A percentile compares a stretch with the other conserved stretches of the same genome.
Evolutionary conservation across 2,888 invertebrate species (phyloP).

Genomic region (Candidula unifasciata): DNA sequence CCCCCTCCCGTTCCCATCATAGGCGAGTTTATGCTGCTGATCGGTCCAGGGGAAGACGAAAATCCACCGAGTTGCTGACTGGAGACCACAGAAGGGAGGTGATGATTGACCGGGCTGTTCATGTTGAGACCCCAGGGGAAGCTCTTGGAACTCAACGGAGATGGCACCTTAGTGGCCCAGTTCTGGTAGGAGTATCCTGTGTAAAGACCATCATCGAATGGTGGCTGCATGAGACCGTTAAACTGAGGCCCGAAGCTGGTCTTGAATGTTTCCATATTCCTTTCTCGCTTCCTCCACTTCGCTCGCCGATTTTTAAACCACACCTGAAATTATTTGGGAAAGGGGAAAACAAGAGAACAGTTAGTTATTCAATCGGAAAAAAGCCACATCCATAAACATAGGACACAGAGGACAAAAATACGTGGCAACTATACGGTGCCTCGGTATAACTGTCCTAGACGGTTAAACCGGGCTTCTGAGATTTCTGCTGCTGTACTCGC

Average conservation of each 20-base stretch:
- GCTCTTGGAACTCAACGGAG: slow-evolving; percentile 87
- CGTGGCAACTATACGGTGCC: too few relatives aligned
- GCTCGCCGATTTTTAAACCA: slow-evolving; percentile 79
- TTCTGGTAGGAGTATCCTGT: slow-evolving; percentile 95
- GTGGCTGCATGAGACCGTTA: slow-evolving; percentile 93
- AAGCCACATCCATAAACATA: too few relatives aligned
- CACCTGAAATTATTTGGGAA: slow-evolving; percentile 69
- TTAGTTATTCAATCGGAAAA: too few relatives aligned
- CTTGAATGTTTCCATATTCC: slow-evolving; percentile 84
- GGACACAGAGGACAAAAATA: too few relatives aligned
- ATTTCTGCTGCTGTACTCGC: too few relatives aligned
- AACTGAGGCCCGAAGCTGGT: slow-evolving; percentile 91
- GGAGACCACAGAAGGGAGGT: slow-evolving; percentile 82
- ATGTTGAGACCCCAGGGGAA: slow-evolving; percentile 87
- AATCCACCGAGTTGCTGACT: slow-evolving; percentile 72
- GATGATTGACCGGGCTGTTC: slow-evolving; percentile 83
- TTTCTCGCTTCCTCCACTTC: slow-evolving; percentile 78
- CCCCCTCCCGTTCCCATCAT: slow-evolving; percentile 76
- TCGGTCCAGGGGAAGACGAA: slow-evolving; percentile 67
- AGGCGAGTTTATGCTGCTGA: slow-evolving; percentile 78
- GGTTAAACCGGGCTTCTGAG: too few relatives aligned
- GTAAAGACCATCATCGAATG: slow-evolving; percentile 90
- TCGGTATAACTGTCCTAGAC: too few relatives aligned
- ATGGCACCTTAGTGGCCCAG: slow-evolving; percentile 96
- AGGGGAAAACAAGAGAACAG: too few relatives aligned